Evolutionary conservation across 1,140 invertebrate genomes (phyloP), one percentile per base, ranked within the genome.

Genomic region (Schlechtendalia chinensis): DNA sequence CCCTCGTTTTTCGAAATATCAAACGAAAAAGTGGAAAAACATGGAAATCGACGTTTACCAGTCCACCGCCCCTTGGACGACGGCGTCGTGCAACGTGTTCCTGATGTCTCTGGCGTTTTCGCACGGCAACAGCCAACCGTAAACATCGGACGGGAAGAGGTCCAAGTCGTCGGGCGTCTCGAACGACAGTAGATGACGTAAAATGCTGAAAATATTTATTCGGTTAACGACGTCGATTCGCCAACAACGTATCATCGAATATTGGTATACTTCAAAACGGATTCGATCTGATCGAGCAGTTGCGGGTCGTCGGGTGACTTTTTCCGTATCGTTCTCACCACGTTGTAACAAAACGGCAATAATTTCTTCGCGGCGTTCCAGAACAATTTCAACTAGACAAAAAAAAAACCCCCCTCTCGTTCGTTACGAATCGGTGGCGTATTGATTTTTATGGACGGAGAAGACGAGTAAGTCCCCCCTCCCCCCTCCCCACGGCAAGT

Each of bases 281-380:
- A 90, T 80, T 88, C 88, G 0, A 93, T 86, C 50, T 91, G 89
- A 83, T 89, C 89, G 83, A 92, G 87, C 12, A 89, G 88, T 81
- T 89, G 90, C 84, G 91, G 92, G 83, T 94, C 93, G 27, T 90
- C 91, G 0, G 88, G 86, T 22, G 87, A 88, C 83, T 92, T 90
- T 83, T 91, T 92, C 81, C 93, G 88, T 24, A 94, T 87, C 85
- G 93, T 93, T 80, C 92, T 87, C 29, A 95, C 87, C 53, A 90
- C 87, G 81, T 89, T 90, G 81, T 91, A 91, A 82, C 92, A 93
- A 10, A 92, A 93, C 32, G 92, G 92, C 12, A 94, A 84, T 10
- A 94, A 83, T 84, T 92, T 91, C 83, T 89, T 92, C 0, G 89
- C 89, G 1, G 91, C 90, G 75, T 93, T 91, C 93, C 93, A 94